Evolutionary conservation across 2,888 invertebrate species (phyloP).

Genomic region (Drosophila monieri): DNA sequence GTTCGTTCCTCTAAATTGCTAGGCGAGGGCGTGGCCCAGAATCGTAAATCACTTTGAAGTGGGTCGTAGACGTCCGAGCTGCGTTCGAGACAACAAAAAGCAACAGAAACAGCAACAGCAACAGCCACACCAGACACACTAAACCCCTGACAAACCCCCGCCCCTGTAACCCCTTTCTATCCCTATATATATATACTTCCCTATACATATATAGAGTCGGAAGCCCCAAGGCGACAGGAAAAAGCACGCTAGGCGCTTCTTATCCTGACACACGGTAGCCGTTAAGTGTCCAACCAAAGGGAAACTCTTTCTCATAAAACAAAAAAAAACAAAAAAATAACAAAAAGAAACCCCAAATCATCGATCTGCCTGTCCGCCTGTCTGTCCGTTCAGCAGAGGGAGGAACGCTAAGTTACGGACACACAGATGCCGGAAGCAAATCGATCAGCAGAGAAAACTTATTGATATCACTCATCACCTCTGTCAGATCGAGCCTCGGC

Average conservation of each 20-base stretch:
- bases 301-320: slow-evolving; percentile 1
- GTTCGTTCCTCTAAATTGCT: slow-evolving; percentile 80
- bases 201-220: slow-evolving; percentile 1
- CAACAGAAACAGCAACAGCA: slow-evolving; percentile 37
- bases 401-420: background rate
- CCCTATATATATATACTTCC: background rate
- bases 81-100: slow-evolving; percentile 68
- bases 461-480: slow-evolving; percentile 52
- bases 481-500: background rate
- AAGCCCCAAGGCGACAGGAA: slow-evolving; percentile 68
- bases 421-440: slow-evolving; percentile 23
- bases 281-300: slow-evolving; percentile 60
- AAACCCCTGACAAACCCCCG: slow-evolving; percentile 4
- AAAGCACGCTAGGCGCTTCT: slow-evolving; percentile 72
- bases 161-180: slow-evolving; percentile 3
- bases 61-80: slow-evolving; percentile 82
- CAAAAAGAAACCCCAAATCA: background rate
- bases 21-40: slow-evolving; percentile 82
- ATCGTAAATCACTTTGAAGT: slow-evolving; percentile 84
- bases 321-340: background rate
- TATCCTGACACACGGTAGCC: slow-evolving; percentile 72
- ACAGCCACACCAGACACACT: slow-evolving; percentile 25
- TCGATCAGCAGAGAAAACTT: slow-evolving; percentile 48
- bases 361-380: slow-evolving; percentile 10
- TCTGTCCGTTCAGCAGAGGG: background rate